Percentiles rank a stretch among this genome's conserved stretches.
Conservation (phyloP, 1,140 invertebrate species). For the Scylla paramamosain region DNA sequence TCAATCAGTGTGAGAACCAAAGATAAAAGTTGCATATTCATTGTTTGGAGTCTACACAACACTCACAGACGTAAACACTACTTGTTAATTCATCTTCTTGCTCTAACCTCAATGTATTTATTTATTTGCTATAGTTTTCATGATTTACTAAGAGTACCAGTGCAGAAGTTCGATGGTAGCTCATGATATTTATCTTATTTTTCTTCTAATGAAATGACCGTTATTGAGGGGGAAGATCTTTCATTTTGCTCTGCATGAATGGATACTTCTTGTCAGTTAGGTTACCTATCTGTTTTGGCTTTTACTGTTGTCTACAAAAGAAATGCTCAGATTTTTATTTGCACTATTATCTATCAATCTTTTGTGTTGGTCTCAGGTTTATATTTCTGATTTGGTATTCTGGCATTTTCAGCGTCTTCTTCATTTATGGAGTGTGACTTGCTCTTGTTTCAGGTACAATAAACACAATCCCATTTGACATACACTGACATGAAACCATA, state of each 20-base stretch:
- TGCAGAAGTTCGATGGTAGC: background rate
- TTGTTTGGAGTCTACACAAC: background rate
- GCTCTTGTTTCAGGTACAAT: background rate
- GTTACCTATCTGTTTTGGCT: background rate
- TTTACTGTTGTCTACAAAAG: background rate
- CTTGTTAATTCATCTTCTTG: background rate
- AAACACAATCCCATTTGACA: background rate
- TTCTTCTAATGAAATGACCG: background rate
- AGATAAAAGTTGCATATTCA: constrained; percentile 45
- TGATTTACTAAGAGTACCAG: background rate
- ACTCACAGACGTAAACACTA: background rate
- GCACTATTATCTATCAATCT: background rate
- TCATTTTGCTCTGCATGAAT: background rate
- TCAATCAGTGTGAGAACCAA: background rate
- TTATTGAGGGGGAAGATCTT: background rate
- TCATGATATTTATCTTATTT: background rate
- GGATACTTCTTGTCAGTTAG: background rate
- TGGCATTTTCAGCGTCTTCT: background rate
- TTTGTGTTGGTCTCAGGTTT: background rate
- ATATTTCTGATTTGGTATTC: constrained; percentile 10
- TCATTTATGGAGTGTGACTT: background rate
- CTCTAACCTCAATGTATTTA: constrained; percentile 4
- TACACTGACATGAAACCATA: background rate
- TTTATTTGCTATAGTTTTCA: constrained; percentile 15
- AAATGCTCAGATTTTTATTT: background rate